Evolutionary conservation across 2,113 vertebrate species (phyloP), one percentile per base, ranked within the genome.

Genomic region (Notothenia coriiceps): DNA sequence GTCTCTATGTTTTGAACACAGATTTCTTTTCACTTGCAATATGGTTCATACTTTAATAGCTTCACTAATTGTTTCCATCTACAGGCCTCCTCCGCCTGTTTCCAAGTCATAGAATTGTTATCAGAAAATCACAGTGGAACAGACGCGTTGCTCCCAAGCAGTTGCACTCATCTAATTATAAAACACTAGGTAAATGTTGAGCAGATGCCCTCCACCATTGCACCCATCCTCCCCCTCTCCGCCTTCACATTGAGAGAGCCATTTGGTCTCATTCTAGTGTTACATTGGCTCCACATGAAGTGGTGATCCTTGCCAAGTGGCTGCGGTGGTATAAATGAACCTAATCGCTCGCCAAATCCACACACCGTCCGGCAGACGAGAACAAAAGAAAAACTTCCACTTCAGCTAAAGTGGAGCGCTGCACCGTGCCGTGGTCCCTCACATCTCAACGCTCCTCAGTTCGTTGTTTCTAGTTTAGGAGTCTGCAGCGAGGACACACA

Each of bases 81-180:
- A 67, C 84, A 73, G 77, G 60, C 73, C 52, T 80, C 72, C 78
- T 57, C 78, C 57, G 68, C 79, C 70, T 75, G 83, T 85, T 89
- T 86, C 80, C 73, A 74, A 89, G 63, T 72, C 80, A 44, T 44
- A 54, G 72, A 86, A 89, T 79, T 86, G 85, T 93, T 90, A 88
- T 89, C 87, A 70, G 79, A 92, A 87, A 89, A 88, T 91, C 87
- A 80, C 84, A 80, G 89, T 86, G 86, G 92, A 92, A 83, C 93
- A 94, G 92, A 94, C 90, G 85, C 91, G 88, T 87, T 86, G 91
- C 88, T 93, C 86, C 74, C 75, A 73, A 94, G 90, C 89, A 93
- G 87, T 94, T 89, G 91, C 74, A 54, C 90, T 94, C 86, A 91
- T 95, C 89, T 93, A 96, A 95, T 95, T 94, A 95, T 89, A 80